Evolutionary conservation across 1,140 invertebrate species (phyloP).

Genomic region (Drosophila bipectinata): DNA sequence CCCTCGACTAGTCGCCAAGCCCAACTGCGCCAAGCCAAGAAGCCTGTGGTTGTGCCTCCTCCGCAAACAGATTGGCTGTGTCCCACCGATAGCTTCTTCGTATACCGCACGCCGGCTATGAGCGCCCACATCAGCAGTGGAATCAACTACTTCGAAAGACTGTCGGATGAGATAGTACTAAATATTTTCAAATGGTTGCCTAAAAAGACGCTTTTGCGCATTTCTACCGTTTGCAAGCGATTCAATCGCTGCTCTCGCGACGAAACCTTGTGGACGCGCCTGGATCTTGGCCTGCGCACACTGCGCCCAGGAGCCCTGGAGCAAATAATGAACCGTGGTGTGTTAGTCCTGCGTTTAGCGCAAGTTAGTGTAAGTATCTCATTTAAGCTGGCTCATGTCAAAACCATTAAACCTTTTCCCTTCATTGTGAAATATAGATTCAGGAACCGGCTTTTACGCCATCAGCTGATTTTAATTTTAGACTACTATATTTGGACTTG

Average conservation of each 20-base stretch:
- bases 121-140: slow-evolving; percentile 58
- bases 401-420: background rate
- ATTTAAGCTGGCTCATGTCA: too few species aligned
- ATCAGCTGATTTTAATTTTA: slow-evolving; percentile 40
- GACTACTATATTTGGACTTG: slow-evolving; percentile 92
- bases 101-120: slow-evolving; percentile 64
- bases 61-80: slow-evolving; percentile 6
- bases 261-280: slow-evolving; percentile 92
- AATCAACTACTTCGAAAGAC: slow-evolving; percentile 86
- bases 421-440: slow-evolving; percentile 73
- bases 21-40: slow-evolving; percentile 45
- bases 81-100: slow-evolving; percentile 60
- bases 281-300: slow-evolving; percentile 90
- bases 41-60: background rate
- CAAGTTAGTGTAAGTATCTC: slow-evolving; percentile 87
- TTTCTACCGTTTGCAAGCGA: slow-evolving; percentile 88
- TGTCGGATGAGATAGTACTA: slow-evolving; percentile 94
- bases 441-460: slow-evolving; percentile 85
- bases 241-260: slow-evolving; percentile 90
- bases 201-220: slow-evolving; percentile 89
- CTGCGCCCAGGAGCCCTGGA: slow-evolving; percentile 88
- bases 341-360: slow-evolving; percentile 90
- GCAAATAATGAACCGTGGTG: slow-evolving; percentile 89
- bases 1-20: slow-evolving; percentile 76
- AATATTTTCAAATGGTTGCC: slow-evolving; percentile 92